Evolutionary conservation across 2,888 invertebrate genomes (phyloP).

Genomic region (Zygaena filipendulae): DNA sequence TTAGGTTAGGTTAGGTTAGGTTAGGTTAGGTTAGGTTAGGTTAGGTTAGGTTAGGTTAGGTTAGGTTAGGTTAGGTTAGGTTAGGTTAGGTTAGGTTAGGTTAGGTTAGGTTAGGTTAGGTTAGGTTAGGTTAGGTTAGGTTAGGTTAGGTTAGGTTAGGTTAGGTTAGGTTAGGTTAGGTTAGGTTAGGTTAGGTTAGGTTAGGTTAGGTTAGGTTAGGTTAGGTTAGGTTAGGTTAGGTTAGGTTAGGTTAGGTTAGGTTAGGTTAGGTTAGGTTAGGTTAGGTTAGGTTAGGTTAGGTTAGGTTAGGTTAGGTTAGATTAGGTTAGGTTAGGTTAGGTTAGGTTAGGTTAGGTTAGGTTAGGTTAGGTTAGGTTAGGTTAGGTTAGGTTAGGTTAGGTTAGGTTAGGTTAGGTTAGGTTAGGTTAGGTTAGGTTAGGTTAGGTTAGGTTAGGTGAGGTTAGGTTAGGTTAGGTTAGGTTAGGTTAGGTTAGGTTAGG

Average conservation of each 20-base stretch:
- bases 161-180: slow-evolving; percentile 1
- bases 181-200: too few species aligned
- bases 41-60: neutral
- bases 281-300: slow-evolving; percentile 12
- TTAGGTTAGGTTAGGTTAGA: slow-evolving; percentile 11
- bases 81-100: too few species aligned
- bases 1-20: slow-evolving; percentile 3
- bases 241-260: slow-evolving; percentile 12
- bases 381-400: slow-evolving; percentile 4
- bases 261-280: slow-evolving; percentile 13
- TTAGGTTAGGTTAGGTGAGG: too few species aligned
- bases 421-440: too few species aligned
- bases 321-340: slow-evolving; percentile 10
- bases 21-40: slow-evolving; percentile 2
- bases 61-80: too few species aligned
- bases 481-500: too few species aligned
- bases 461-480: too few species aligned
- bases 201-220: too few species aligned
- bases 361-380: slow-evolving; percentile 7
- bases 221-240: slow-evolving; percentile 2
- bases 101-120: slow-evolving; percentile 1
- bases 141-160: slow-evolving; percentile 3
- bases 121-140: slow-evolving; percentile 3
- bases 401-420: too few species aligned
- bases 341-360: slow-evolving; percentile 6